Percentiles rank a stretch among this genome's conserved stretches.
Conservation (phyloP, 2,113 vertebrate species). For the Puffinus mauretanicus region DNA sequence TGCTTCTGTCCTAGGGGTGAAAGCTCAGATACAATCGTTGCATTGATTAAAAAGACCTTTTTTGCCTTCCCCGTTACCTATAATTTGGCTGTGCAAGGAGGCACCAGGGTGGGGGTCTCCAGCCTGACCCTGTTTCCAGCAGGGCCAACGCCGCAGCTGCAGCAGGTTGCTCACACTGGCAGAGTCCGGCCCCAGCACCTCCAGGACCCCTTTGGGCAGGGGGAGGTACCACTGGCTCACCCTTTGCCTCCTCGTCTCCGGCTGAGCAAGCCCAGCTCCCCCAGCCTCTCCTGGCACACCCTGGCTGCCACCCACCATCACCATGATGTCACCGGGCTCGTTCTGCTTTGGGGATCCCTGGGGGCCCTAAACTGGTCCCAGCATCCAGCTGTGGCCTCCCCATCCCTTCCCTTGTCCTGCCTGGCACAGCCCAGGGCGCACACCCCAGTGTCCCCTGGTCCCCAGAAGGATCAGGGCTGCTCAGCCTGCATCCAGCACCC, state of each 20-base stretch:
- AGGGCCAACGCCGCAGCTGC: neutral
- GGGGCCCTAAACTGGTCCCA: neutral
- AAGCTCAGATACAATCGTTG: neutral
- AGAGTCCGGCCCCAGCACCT: neutral
- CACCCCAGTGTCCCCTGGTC: neutral
- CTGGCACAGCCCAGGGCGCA: neutral
- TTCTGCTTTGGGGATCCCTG: neutral
- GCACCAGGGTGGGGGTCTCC: neutral
- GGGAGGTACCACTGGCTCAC: neutral
- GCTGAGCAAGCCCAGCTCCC: neutral
- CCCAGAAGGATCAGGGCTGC: neutral
- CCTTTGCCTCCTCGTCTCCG: neutral
- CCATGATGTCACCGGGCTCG: fast-evolving
- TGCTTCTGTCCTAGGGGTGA: neutral
- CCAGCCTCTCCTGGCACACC: neutral
- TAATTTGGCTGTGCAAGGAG: neutral
- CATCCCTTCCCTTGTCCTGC: neutral
- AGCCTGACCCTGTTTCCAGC: neutral
- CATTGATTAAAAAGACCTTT: neutral
- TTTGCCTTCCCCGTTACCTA: fast-evolving
- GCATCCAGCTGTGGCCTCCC: neutral
- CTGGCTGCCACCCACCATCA: too few species aligned
- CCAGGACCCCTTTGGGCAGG: neutral
- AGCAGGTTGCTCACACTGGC: neutral
- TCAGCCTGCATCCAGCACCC: neutral